phyloP scores from a whole-genome alignment of 2,797 vertebrate genomes.

The Ibycter americanus region DNA sequence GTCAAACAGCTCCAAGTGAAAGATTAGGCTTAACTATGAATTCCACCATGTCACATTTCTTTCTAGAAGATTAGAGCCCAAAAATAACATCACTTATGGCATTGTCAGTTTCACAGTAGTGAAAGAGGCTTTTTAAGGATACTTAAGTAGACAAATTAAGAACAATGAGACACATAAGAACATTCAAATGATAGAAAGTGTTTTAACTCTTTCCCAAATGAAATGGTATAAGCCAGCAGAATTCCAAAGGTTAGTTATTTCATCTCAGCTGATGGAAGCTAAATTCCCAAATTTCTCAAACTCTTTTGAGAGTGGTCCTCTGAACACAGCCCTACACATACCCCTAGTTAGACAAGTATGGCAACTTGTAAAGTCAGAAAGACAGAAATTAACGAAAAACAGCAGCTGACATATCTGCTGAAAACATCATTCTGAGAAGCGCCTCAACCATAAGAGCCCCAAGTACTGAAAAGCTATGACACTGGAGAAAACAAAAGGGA shows the following conservation, averaged over 20 bases:
- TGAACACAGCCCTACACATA: fast-evolving
- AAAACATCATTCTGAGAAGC: not conserved
- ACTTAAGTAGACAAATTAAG: not conserved
- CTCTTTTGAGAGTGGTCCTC: not conserved
- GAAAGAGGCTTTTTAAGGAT: not conserved
- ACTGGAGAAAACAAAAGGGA: not conserved
- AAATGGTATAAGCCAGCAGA: not conserved
- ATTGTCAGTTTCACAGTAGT: not conserved
- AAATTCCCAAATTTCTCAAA: not conserved
- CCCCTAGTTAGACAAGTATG: not conserved
- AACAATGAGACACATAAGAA: not conserved
- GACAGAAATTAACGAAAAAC: not conserved
- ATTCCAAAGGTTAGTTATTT: not conserved
- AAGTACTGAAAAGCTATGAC: not conserved
- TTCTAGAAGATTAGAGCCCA: not conserved
- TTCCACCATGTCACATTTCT: not conserved
- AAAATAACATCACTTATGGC: not conserved
- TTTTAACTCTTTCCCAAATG: not conserved
- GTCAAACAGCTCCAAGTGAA: not conserved
- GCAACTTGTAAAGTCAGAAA: not conserved
- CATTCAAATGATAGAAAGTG: not conserved
- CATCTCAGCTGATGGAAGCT: not conserved
- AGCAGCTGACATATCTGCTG: not conserved
- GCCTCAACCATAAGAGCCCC: not conserved
- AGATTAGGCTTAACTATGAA: not conserved